Percentiles rank a stretch among this genome's conserved stretches.
These are phyloP conservation scores for Oscheius onirici DNA, from an alignment of 2,888 invertebrate genomes.

Conservation along the genomic window DNA sequence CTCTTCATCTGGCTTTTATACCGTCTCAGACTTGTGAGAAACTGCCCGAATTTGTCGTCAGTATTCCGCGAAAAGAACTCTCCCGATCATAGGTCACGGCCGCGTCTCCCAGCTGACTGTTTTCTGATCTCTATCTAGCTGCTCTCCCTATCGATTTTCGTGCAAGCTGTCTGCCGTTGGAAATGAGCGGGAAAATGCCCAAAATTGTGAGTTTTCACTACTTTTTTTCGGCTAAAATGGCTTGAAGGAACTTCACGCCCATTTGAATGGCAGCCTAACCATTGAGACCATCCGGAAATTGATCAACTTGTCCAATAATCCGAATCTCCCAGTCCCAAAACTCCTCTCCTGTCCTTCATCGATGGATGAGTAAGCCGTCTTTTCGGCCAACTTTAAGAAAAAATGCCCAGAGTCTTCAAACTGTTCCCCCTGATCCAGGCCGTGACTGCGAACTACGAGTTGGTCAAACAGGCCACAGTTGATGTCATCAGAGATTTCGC, in stretches of 20 bases:
- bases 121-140: too few relatives aligned
- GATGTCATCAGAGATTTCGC: conserved; percentile 38
- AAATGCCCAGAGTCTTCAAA: conserved; percentile 37
- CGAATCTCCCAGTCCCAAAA: neutral
- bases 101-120: too few relatives aligned
- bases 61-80: too few relatives aligned
- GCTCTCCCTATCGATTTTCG: too few relatives aligned
- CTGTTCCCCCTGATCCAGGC: conserved; percentile 41
- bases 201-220: neutral
- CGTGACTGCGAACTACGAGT: conserved; percentile 34
- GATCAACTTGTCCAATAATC: neutral
- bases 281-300: conserved; percentile 34
- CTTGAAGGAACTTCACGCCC: conserved; percentile 46
- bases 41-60: too few relatives aligned
- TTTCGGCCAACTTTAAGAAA: neutral
- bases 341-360: conserved; percentile 13
- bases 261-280: conserved; percentile 47
- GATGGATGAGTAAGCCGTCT: conserved; percentile 27
- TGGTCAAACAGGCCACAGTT: conserved; percentile 35
- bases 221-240: too few relatives aligned
- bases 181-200: too few relatives aligned
- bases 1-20: too few relatives aligned
- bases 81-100: too few relatives aligned
- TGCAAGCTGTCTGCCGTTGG: too few relatives aligned
- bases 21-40: too few relatives aligned